Evolutionary conservation across 2,797 vertebrate genomes (phyloP), one percentile per base, ranked within the genome.

Genomic region (Bufotes viridis): DNA sequence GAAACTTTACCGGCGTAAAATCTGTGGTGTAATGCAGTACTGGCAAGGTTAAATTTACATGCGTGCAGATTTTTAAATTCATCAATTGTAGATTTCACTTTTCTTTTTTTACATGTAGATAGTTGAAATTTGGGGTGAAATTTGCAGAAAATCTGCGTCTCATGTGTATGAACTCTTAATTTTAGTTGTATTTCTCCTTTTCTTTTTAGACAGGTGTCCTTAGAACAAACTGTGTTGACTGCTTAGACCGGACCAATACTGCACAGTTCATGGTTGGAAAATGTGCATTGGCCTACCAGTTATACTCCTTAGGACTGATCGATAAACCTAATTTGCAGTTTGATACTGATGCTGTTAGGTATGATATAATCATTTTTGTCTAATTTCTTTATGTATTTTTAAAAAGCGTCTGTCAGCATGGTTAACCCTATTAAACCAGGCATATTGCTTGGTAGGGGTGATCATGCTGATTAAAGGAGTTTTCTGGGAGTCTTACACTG

Each of bases 221-320:
- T 60, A 93, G 98, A 93, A 99, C 97, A 81, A 99, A 99, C 93
- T 99, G 98, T 85, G 98, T 98, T 89, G 98, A 99, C 92, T 99
- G 98, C 91, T 95, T 99, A 88, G 98, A 99, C 92, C 97, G 98
- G 24, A 99, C 97, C 57, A 99, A 99, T 93, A 99, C 98, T 0
- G 97, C 98, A 20, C 98, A 99, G 61, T 99, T 99, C 90, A 99
- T 99, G 98, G 98, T 99, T 93, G 98, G 98, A 11, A 99, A 99
- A 87, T 99, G 98, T 92, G 98, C 98, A 3, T 93, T 99, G 91
- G 98, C 98, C 10, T 99, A 98, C 93, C 98, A 99, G 85, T 96
- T 99, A 0, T 99, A 97, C 83, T 98, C 98, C 0, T 91, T 99
- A 60, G 98, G 98, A 78, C 91, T 99, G 94, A 98, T 98, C 34